Conservation (phyloP, 2,113 vertebrate species). For the Podiceps cristatus region DNA sequence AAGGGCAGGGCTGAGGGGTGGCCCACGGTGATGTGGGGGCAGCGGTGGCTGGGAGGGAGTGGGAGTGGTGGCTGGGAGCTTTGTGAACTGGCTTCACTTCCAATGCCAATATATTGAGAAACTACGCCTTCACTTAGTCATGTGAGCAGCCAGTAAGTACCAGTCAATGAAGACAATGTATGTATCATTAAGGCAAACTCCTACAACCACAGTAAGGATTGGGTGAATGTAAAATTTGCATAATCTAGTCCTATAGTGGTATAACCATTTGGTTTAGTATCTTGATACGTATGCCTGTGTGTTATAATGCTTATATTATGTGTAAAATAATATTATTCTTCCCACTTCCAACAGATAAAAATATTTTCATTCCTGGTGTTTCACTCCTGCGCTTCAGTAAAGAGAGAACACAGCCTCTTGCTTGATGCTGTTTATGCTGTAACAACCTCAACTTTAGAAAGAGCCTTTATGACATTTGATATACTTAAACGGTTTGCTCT, state of each 20-base stretch:
- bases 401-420: background rate
- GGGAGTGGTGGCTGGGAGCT: background rate
- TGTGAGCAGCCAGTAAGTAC: background rate
- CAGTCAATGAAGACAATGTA: background rate
- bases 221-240: background rate
- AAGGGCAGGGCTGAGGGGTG: background rate
- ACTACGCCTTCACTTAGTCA: background rate
- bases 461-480: background rate
- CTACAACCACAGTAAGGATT: background rate
- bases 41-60: background rate
- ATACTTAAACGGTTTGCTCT: background rate
- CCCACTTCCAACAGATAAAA: background rate
- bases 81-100: background rate
- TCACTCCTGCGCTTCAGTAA: background rate
- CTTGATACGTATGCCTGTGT: background rate
- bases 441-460: background rate
- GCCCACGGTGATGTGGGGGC: background rate
- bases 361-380: background rate
- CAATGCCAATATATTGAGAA: background rate
- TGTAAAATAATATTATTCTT: conserved; percentile 40
- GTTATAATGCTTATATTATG: background rate
- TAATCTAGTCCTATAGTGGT: background rate
- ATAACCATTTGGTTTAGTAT: background rate
- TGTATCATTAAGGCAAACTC: background rate
- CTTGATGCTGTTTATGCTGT: conserved; percentile 3